Percentiles rank a stretch among this genome's conserved stretches.
Conservation (phyloP, 2,113 vertebrate species). For the Xenopus laevis region DNA sequence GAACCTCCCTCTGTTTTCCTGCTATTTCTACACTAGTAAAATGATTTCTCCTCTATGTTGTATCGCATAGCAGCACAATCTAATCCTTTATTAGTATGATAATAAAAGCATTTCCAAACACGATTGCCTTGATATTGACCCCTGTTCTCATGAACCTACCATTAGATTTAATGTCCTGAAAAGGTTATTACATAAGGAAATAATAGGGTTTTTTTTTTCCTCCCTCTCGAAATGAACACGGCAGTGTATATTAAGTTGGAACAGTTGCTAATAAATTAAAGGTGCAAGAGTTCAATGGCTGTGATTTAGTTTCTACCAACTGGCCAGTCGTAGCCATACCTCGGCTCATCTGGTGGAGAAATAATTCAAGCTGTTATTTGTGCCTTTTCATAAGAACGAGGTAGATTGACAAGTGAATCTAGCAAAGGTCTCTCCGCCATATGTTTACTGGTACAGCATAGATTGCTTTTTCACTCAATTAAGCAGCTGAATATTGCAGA, state of each 20-base stretch:
- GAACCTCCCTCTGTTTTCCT: too few species aligned
- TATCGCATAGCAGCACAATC: too few species aligned
- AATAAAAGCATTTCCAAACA: background rate
- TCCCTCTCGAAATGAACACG: slow-evolving; percentile 12
- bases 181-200: slow-evolving; percentile 15
- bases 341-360: slow-evolving; percentile 36
- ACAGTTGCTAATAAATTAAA: slow-evolving; percentile 35
- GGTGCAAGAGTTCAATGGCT: slow-evolving; percentile 23
- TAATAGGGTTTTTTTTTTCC: slow-evolving; percentile 5
- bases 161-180: slow-evolving; percentile 12
- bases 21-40: too few species aligned
- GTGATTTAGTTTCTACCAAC: slow-evolving; percentile 33
- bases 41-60: too few species aligned
- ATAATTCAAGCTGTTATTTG: slow-evolving; percentile 43
- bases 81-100: too few species aligned
- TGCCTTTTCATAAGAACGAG: slow-evolving; percentile 30
- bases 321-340: slow-evolving; percentile 22
- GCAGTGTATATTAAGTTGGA: slow-evolving; percentile 4
- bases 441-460: slow-evolving; percentile 33
- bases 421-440: slow-evolving; percentile 41
- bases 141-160: slow-evolving; percentile 3
- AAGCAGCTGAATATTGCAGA: slow-evolving; percentile 22
- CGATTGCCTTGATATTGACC: background rate
- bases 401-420: slow-evolving; percentile 43
- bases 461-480: slow-evolving; percentile 44